These are phyloP conservation scores for Punctoribates punctum DNA, from an alignment of 2,888 invertebrate species.

Conservation along the genomic window DNA sequence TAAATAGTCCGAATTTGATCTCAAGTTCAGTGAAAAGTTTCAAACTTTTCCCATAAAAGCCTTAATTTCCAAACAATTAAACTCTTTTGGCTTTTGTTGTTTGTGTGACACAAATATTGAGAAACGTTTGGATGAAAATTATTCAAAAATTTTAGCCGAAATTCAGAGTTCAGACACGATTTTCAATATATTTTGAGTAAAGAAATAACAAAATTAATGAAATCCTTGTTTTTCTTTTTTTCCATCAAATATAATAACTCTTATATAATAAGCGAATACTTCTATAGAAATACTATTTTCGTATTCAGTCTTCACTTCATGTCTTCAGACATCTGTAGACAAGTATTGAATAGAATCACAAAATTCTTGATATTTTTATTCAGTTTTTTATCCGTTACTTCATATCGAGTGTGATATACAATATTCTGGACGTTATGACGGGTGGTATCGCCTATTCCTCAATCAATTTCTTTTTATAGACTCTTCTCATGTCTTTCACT, in stretches of 20 bases:
- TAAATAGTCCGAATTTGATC: no score
- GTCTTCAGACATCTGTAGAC: background rate
- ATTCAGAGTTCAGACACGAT: background rate
- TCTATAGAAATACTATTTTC: no score
- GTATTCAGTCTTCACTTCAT: no score
- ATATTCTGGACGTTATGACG: no score
- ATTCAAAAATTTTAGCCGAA: background rate
- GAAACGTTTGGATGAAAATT: background rate
- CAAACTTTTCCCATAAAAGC: background rate
- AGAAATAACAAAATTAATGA: background rate
- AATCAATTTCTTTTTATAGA: no score
- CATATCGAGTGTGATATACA: no score
- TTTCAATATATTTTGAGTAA: background rate
- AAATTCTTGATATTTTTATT: background rate
- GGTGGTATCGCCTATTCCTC: no score
- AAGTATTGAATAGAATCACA: background rate
- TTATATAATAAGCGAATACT: background rate
- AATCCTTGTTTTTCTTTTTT: background rate
- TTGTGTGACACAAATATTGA: slow-evolving; percentile 10
- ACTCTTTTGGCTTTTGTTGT: background rate
- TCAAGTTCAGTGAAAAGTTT: no score
- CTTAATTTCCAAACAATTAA: slow-evolving; percentile 9
- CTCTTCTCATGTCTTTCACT: no score
- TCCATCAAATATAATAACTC: background rate
- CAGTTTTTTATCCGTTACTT: no score